A percentile compares a stretch with the other conserved stretches of the same genome.
phyloP scores from a whole-genome alignment of 2,888 invertebrate species.

The Lasioglossum zephyrum region DNA sequence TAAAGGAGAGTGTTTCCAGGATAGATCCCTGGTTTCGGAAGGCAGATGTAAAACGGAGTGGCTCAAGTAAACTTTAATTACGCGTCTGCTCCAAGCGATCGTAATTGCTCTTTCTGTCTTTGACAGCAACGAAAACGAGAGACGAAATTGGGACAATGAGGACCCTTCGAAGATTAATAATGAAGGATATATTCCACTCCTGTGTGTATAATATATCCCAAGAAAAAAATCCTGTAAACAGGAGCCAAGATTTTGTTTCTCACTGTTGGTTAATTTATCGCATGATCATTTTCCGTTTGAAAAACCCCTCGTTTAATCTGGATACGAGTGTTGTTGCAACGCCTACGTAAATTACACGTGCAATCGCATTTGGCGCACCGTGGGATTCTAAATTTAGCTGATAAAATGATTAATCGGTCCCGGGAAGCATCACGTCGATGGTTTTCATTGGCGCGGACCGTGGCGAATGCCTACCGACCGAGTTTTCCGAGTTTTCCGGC shows the following conservation, averaged over 20 bases:
- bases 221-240: too few species aligned
- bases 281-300: neutral
- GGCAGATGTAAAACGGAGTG: neutral
- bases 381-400: neutral
- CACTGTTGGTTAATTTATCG: neutral
- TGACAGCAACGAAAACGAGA: neutral
- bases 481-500: constrained; percentile 7
- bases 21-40: neutral
- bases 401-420: neutral
- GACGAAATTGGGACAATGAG: neutral
- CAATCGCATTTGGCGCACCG: neutral
- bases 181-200: neutral
- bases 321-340: neutral
- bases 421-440: neutral
- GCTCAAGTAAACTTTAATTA: neutral
- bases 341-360: neutral
- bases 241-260: too few species aligned
- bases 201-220: neutral
- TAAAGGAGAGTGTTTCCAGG: neutral
- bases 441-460: constrained; percentile 10
- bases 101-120: neutral
- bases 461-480: neutral
- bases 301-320: neutral
- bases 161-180: neutral
- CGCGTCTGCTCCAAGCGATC: neutral